Conservation (phyloP, 2,113 vertebrate genomes). For the Triplophysa dalaica region DNA sequence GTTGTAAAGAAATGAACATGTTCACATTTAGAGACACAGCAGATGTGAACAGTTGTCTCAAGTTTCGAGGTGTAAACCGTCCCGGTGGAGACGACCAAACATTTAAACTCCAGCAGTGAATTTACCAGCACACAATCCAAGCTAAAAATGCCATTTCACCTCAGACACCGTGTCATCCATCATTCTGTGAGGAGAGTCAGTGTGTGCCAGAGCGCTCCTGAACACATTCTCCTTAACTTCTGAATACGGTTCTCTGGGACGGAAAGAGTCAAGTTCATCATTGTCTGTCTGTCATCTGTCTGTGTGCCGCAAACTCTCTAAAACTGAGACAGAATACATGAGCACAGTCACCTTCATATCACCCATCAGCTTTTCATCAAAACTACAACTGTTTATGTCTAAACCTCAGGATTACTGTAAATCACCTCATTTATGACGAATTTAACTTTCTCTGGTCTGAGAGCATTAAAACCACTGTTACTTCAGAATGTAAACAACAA, state of each 20-base stretch:
- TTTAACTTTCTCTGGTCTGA: not conserved
- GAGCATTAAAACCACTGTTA: too few species aligned
- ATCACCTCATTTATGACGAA: conserved; percentile 2
- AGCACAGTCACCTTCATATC: not conserved
- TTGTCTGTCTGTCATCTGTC: too few species aligned
- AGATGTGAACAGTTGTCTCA: not conserved
- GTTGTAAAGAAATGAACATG: too few species aligned
- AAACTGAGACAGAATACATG: conserved; percentile 23
- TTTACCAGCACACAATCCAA: conserved; percentile 31
- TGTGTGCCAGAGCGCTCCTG: not conserved
- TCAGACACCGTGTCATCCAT: conserved; percentile 35
- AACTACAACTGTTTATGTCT: conserved; percentile 1
- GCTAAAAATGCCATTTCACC: conserved; percentile 43
- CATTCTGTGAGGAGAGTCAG: conserved; percentile 32
- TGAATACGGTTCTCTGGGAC: too few species aligned
- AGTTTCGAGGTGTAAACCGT: conserved; percentile 14
- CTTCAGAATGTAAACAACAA: too few species aligned
- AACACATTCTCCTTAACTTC: not conserved
- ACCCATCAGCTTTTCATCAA: not conserved
- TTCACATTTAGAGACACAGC: too few species aligned
- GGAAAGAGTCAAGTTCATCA: too few species aligned
- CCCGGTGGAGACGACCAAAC: conserved; percentile 46
- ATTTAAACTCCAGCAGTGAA: conserved; percentile 32
- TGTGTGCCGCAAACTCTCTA: not conserved
- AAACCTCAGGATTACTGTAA: not conserved